These are phyloP conservation scores for Novumbra hubbsi DNA, from an alignment of 2,797 vertebrate genomes.

Conservation along the genomic window DNA sequence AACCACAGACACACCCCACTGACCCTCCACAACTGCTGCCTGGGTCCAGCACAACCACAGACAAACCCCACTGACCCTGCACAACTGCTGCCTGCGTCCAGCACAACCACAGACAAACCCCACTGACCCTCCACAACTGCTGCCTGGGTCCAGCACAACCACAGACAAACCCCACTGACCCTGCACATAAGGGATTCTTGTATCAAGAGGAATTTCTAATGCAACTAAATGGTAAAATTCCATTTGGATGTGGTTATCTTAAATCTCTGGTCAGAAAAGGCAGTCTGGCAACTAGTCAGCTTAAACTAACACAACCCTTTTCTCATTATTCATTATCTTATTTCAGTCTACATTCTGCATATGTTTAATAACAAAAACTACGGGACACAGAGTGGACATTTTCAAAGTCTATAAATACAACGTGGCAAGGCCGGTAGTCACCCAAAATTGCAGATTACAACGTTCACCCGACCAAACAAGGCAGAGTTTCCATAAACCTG, in stretches of 20 bases:
- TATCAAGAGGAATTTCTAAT: conserved; percentile 26
- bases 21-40: neutral
- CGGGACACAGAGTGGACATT: neutral
- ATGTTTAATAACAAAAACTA: neutral
- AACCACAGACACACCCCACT: conserved; percentile 2
- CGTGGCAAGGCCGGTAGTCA: neutral
- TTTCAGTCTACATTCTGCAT: neutral
- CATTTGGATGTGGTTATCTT: conserved; percentile 6
- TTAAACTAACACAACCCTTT: neutral
- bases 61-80: neutral
- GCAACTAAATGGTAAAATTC: conserved; percentile 19
- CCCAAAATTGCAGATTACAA: neutral
- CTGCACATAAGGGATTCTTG: conserved; percentile 25
- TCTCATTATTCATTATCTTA: neutral
- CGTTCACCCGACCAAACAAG: neutral
- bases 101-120: conserved; percentile 6
- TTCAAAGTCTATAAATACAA: neutral
- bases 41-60: neutral
- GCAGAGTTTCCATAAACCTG: neutral
- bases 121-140: neutral
- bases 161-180: neutral
- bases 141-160: neutral
- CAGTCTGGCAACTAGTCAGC: neutral
- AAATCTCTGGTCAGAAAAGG: neutral
- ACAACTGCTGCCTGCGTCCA: neutral